Percentiles rank a stretch among this genome's conserved stretches.
These are phyloP conservation scores for Entelurus aequoreus DNA, from an alignment of 2,113 vertebrate genomes.

Conservation along the genomic window DNA sequence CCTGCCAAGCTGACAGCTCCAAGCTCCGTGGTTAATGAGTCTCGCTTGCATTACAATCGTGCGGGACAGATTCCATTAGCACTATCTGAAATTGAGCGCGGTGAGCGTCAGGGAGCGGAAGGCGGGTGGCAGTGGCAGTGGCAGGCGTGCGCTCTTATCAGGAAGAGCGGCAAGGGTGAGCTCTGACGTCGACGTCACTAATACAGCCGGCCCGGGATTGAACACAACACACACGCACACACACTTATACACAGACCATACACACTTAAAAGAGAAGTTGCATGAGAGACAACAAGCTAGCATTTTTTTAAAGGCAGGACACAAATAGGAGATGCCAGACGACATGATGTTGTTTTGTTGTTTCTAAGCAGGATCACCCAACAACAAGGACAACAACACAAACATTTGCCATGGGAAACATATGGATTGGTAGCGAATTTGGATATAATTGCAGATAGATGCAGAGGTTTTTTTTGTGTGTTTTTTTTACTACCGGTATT, in stretches of 20 bases:
- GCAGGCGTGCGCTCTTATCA: conserved; percentile 85
- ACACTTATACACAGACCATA: conserved; percentile 14
- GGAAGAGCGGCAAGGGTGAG: conserved; percentile 71
- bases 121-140: conserved; percentile 28
- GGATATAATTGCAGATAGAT: too few species aligned
- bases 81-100: conserved; percentile 98
- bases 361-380: too few species aligned
- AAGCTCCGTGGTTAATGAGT: conserved; percentile 99
- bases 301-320: neutral
- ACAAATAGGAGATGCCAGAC: neutral
- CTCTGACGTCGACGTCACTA: conserved; percentile 83
- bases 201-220: conserved; percentile 83
- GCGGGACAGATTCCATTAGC: conserved; percentile 99
- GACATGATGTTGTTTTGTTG: neutral
- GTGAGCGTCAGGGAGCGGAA: conserved; percentile 50
- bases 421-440: too few species aligned
- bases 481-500: too few species aligned
- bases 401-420: too few species aligned
- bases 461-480: too few species aligned
- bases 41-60: conserved; percentile 98
- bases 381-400: too few species aligned
- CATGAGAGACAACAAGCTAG: neutral
- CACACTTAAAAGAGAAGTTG: conserved; percentile 4
- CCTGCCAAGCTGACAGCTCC: conserved; percentile 93
- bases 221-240: conserved; percentile 17